Base-by-base conservation (phyloP, 2,113 vertebrate genomes). In the Spheniscus mendiculus region DNA sequence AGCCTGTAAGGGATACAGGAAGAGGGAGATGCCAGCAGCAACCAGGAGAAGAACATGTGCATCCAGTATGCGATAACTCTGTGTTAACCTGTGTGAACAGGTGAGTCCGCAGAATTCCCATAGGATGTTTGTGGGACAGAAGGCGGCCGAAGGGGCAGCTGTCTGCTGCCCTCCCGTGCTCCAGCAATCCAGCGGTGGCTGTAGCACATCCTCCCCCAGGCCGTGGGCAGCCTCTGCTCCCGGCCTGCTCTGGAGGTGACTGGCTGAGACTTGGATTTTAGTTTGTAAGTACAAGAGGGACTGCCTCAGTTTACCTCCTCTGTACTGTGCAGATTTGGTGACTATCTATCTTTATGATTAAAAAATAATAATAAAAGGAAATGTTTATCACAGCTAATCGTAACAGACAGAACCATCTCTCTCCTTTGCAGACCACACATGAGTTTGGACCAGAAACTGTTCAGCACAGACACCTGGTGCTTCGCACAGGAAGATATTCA, bases 131-230 rank as follows among this genome's bases (percentile, higher is more conserved):
- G 55, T 52, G 47, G 53, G 49, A 36, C 36, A 15, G 53, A 30
- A 62, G 19, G 59, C 2, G 10, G 55, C 27, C 10, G 1, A 38
- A 73, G 36, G 36, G 13, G 3, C 42, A 42, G 58, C 15, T 49
- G 19, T 5, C 20, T 8, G 1, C 26, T 69, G 67, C 17, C 25
- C 25, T 42, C 30, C 23, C 11, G 6, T 63, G 29, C 53, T 82
- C n/a, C 49, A 18, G 36, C 15, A 55, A 2, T n/a, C 16, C 42
- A 7, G n/a, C 4, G 2, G 22, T 26, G 44, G 32, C 52, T 36
- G 36, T 7, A 5, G 5, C 12, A 1, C 5, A 0, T 34, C 38
- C 17, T 9, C 10, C 21, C 23, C 34, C 2, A 2, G 47, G 53
- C 45, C 9, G 1, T 2, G 11, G 44, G 38, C 45, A 36, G 14